Evolutionary conservation across 2,888 invertebrate species (phyloP).

Genomic region (Oxyteleia sp.): DNA sequence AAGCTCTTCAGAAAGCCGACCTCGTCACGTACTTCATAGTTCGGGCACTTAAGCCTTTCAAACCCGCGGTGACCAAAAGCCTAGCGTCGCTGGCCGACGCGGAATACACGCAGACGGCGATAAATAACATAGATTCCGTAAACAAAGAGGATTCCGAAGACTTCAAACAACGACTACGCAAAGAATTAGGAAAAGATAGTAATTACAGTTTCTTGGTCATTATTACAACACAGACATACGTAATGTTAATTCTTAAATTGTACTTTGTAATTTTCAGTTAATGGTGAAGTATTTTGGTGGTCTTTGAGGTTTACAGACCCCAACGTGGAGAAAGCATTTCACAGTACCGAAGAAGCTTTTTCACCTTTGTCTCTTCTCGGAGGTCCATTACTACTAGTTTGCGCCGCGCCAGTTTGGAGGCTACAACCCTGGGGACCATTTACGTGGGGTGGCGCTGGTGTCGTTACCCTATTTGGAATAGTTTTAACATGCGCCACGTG

Average conservation of each 20-base stretch:
- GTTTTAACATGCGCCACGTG: conserved; percentile 86
- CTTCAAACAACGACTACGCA: conserved; percentile 93
- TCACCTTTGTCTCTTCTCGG: too few relatives aligned
- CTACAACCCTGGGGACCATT: conserved; percentile 86
- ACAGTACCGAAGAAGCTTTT: too few relatives aligned
- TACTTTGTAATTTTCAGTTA: too few relatives aligned
- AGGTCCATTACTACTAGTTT: conserved; percentile 90
- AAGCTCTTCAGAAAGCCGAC: conserved; percentile 95
- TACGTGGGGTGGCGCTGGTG: conserved; percentile 85
- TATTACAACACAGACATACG: too few relatives aligned
- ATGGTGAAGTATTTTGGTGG: too few relatives aligned
- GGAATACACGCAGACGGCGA: conserved; percentile 79
- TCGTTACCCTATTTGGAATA: conserved; percentile 84
- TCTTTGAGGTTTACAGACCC: too few relatives aligned
- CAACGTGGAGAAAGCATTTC: too few relatives aligned
- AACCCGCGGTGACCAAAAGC: conserved; percentile 83
- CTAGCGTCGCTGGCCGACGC: conserved; percentile 83
- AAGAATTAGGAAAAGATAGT: conserved; percentile 95
- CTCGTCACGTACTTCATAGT: conserved; percentile 97
- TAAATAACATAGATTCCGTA: conserved; percentile 78
- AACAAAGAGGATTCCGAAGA: conserved; percentile 91
- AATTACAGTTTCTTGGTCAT: too few relatives aligned
- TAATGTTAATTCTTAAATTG: too few relatives aligned
- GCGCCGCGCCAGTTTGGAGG: conserved; percentile 86
- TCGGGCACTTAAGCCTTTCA: conserved; percentile 93